Percentiles rank a stretch among this genome's conserved stretches.
phyloP scores from a whole-genome alignment of 2,113 vertebrate genomes.

The Vireo altiloquus region DNA sequence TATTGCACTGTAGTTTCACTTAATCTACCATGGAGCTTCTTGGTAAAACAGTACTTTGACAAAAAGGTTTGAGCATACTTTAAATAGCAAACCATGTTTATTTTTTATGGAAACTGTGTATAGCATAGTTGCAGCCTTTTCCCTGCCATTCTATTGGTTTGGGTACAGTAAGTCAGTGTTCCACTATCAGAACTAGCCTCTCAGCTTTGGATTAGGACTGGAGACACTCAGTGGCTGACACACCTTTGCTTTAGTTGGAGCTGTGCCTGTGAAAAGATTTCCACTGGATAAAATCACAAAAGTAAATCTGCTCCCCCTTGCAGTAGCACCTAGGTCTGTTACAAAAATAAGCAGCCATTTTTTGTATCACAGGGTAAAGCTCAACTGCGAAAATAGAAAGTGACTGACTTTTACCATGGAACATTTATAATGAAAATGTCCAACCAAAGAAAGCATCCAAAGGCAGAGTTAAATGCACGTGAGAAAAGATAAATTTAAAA shows the following conservation, averaged over 20 bases:
- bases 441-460: neutral
- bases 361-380: neutral
- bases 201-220: neutral
- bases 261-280: neutral
- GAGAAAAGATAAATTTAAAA: neutral
- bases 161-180: neutral
- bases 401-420: neutral
- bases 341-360: neutral
- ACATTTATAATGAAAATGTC: neutral
- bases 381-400: neutral
- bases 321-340: neutral
- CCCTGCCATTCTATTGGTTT: neutral
- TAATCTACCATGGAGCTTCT: neutral
- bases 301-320: neutral
- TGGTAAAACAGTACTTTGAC: neutral
- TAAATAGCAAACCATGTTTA: neutral
- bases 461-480: neutral
- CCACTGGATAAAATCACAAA: neutral
- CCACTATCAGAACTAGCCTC: neutral
- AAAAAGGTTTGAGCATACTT: neutral
- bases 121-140: neutral
- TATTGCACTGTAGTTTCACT: neutral
- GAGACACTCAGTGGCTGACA: neutral
- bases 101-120: neutral
- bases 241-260: neutral